Conservation (phyloP, 1,140 invertebrate genomes). For the Caenorhabditis latens region DNA sequence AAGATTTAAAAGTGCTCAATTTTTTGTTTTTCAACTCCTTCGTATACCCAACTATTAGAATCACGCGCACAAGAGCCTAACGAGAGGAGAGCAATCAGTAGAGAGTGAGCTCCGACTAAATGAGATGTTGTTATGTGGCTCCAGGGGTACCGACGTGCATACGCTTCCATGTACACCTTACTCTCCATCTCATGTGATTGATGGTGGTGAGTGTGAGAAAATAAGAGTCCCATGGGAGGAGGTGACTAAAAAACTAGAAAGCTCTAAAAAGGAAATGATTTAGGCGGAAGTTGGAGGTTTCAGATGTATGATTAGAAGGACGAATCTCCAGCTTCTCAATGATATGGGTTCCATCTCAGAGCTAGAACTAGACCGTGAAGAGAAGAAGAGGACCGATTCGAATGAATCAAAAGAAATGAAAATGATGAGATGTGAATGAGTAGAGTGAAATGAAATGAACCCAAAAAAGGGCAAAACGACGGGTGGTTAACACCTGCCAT, state of each 20-base stretch:
- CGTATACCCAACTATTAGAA: background rate
- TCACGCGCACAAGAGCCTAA: background rate
- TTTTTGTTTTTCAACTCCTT: background rate
- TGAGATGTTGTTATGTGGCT: background rate
- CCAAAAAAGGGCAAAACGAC: background rate
- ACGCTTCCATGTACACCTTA: background rate
- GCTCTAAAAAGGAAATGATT: no score
- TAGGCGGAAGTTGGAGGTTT: no score
- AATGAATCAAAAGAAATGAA: background rate
- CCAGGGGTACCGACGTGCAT: background rate
- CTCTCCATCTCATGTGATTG: slow-evolving; percentile 39
- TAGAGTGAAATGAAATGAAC: slow-evolving; percentile 8
- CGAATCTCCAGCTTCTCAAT: no score
- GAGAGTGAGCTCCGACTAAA: background rate
- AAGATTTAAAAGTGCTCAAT: background rate
- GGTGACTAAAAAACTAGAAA: background rate
- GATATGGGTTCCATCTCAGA: no score
- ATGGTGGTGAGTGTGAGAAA: slow-evolving; percentile 12
- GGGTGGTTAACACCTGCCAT: slow-evolving; percentile 30
- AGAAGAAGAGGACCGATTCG: background rate
- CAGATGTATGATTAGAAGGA: no score
- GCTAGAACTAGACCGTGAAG: no score
- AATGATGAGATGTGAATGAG: background rate
- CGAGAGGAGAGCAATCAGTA: no score
- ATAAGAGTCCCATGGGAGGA: background rate